Evolutionary conservation across 1,140 invertebrate genomes (phyloP), one percentile per base, ranked within the genome.

Genomic region (Brachionus sp.): DNA sequence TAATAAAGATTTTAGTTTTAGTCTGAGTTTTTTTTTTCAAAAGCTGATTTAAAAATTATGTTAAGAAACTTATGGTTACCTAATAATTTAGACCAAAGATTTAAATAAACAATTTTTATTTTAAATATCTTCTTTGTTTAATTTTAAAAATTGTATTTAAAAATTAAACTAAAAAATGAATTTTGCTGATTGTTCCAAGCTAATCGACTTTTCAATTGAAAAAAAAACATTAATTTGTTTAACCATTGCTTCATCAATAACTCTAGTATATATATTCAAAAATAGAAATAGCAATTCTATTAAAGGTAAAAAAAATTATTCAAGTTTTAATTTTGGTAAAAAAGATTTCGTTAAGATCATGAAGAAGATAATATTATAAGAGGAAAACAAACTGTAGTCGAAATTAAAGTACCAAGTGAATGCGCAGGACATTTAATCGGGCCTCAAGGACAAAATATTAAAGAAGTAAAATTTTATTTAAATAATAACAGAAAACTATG

Each of bases 401-500:
- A 88, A 68, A 83, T 88, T 1, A 83, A 84, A 23, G 85, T 88
- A 10, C 87, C 87, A 7, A 66, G 83, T 1, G 85, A 86, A 77
- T 85, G 84, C 46, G 86, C 86, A n/a, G 86, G 86, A 3, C 70
- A 84, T n/a, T 68, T 88, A 19, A 88, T 88, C 39, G 87, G 87
- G 13, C 64, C 85, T 39, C 85, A 86, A 84, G 87, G 87, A 7
- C 82, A 85, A 35, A 85, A 66, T 12, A 87, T 88, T 12, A 88
- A 88, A 84, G 68, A 87, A 85, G 87, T 87, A 77, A 42, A 25
- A 39, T 37, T 33, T 66, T 5, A 29, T 29, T 29, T 29, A 29
- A 29, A 29, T 29, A 29, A 29, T 29, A 3, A 29, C 29, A 29
- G 29, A 29, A 29, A 29, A 29, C 1, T 1, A 2, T 29, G 29